phyloP scores from a whole-genome alignment of 2,113 vertebrate genomes.

The Columba janthina region DNA sequence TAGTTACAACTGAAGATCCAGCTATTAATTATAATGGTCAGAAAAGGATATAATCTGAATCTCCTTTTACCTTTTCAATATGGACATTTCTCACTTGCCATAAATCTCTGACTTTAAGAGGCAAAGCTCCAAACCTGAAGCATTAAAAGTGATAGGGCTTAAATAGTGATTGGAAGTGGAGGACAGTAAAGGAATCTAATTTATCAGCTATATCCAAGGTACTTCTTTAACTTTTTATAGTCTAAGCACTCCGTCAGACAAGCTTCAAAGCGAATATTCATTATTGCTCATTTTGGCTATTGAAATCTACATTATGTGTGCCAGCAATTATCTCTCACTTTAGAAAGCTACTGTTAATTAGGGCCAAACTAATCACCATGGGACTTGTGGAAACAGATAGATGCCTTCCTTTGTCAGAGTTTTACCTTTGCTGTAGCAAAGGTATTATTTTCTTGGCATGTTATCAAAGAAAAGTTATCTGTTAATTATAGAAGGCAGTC shows the following conservation, averaged over 20 bases:
- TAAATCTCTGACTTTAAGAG: conserved; percentile 77
- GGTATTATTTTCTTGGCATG: conserved; percentile 73
- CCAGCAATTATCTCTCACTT: conserved; percentile 77
- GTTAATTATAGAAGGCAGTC: conserved; percentile 66
- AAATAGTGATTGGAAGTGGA: conserved; percentile 61
- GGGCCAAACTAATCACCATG: conserved; percentile 65
- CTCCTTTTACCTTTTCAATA: conserved; percentile 74
- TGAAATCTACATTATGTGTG: conserved; percentile 66
- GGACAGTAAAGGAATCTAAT: conserved; percentile 57
- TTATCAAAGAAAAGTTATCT: conserved; percentile 59
- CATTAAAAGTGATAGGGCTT: conserved; percentile 63
- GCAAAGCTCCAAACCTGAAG: conserved; percentile 41
- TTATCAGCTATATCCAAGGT: conserved; percentile 65
- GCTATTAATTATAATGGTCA: conserved; percentile 84
- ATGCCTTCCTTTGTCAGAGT: conserved; percentile 64
- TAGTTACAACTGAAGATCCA: conserved; percentile 77
- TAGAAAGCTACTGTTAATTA: conserved; percentile 76
- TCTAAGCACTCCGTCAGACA: conserved; percentile 67
- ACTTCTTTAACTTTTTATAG: conserved; percentile 72
- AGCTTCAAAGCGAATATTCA: conserved; percentile 70
- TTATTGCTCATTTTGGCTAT: conserved; percentile 74
- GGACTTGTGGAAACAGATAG: conserved; percentile 71
- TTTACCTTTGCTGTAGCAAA: conserved; percentile 65
- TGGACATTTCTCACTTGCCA: conserved; percentile 71
- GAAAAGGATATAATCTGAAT: conserved; percentile 74